These are phyloP conservation scores for Gymnorhina tibicen DNA, from an alignment of 2,113 vertebrate species.

Conservation along the genomic window DNA sequence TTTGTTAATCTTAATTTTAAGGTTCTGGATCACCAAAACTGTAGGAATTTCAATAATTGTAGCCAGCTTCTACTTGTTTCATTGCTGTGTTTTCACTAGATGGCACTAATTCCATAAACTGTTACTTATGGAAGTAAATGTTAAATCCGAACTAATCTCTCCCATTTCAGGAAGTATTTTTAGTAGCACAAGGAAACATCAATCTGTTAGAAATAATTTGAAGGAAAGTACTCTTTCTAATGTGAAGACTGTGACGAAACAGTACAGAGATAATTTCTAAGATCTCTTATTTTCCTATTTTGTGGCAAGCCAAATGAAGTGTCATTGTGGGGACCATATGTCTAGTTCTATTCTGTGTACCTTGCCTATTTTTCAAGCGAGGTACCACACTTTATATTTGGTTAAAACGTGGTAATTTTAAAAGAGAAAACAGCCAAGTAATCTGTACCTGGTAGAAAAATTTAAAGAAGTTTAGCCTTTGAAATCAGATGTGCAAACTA, in stretches of 20 bases:
- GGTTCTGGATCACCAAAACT: not conserved
- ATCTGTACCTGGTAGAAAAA: not conserved
- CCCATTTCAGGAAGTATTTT: not conserved
- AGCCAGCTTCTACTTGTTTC: not conserved
- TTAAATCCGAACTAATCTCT: not conserved
- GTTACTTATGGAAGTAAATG: not conserved
- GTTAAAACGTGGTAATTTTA: not conserved
- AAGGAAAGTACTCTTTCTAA: not conserved
- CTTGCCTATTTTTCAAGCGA: not conserved
- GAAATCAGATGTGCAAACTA: not conserved
- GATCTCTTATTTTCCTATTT: not conserved
- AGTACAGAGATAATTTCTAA: not conserved
- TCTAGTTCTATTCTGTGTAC: not conserved
- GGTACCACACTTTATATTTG: not conserved
- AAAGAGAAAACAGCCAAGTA: not conserved
- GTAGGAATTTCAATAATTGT: not conserved
- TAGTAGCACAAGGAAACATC: not conserved
- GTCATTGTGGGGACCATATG: not conserved
- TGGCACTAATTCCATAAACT: constrained; percentile 40
- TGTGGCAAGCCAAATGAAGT: not conserved
- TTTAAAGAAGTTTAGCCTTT: not conserved
- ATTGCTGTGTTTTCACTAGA: constrained; percentile 30
- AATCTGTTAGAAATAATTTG: not conserved
- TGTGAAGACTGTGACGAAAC: not conserved
- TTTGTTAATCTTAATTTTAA: not conserved